Base-by-base conservation (phyloP, 2,113 vertebrate species). In the Limnothrissa miodon region DNA sequence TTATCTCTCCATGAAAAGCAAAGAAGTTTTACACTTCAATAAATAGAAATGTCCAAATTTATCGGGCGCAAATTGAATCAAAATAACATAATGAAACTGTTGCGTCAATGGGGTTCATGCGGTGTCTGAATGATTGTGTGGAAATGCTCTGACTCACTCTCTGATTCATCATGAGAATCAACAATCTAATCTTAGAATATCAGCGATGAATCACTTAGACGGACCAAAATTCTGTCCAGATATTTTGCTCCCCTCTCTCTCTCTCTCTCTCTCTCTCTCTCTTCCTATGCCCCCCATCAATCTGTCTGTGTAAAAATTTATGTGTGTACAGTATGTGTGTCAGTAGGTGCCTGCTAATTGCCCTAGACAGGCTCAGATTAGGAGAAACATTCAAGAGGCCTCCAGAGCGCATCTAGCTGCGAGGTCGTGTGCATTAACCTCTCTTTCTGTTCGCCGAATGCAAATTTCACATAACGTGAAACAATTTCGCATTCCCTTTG, bases 291-390 rank as follows among this genome's bases (percentile, higher is more conserved):
- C 13, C 45, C 7, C 45, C 13, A 13, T 48, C 46, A 15, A 15
- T 48, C 46, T 56, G 21, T 56, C 5, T 56, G 21, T 53, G 4
- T 21, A 53, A 23, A 1, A 19, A 5, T 21, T 4, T 53, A 53
- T 51, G 17, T 53, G 17, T 53, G 17, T 53, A 48, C 17, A 15
- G 46, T 11, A 48, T 23, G 51, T 53, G 59, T 66, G 59, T 66
- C 29, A 29, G 59, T 66, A 66, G 59, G 59, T 66, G 25, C 29
- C n/a, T 29, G 11, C n/a, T 82, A 79, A 48, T 39, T 80, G 62
- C 3, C 45, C 59, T 80, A 25, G 70, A 78, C 80, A 62, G 42
- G 45, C 33, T 78, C 19, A 59, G 25, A 80, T 83, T 80, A 48
- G 48, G n/a, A n/a, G n/a, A n/a, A n/a, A n/a, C n/a, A n/a, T n/a